These are phyloP conservation scores for Menidia beryllina DNA, from an alignment of 2,113 vertebrate genomes.

Conservation along the genomic window DNA sequence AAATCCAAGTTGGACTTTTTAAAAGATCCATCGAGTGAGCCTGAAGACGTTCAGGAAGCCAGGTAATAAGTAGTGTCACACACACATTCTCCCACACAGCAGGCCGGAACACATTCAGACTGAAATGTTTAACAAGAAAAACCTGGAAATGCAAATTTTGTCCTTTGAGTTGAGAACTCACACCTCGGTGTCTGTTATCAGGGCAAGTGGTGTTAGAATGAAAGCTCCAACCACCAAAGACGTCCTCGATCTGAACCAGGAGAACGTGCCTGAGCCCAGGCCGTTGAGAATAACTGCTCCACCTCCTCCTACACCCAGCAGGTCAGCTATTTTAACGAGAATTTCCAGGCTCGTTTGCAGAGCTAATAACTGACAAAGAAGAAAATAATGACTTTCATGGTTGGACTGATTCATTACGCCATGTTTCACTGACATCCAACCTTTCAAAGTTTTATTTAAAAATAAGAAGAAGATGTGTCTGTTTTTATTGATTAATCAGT, in stretches of 20 bases:
- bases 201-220: constrained; percentile 81
- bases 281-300: constrained; percentile 59
- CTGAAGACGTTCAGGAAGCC: constrained; percentile 52
- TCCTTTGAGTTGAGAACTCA: neutral
- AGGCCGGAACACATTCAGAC: neutral
- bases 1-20: constrained; percentile 77
- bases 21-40: constrained; percentile 52
- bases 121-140: neutral
- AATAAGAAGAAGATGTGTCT: neutral
- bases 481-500: no score
- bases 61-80: no score
- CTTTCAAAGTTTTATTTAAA: neutral
- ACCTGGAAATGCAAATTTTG: neutral
- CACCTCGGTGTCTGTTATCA: constrained; percentile 48
- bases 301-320: constrained; percentile 47
- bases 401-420: neutral
- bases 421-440: neutral
- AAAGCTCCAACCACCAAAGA: constrained; percentile 84
- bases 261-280: constrained; percentile 18
- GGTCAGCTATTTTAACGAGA: constrained; percentile 65
- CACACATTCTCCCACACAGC: no score
- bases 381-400: neutral
- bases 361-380: neutral
- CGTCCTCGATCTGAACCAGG: constrained; percentile 76
- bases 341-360: neutral